Evolutionary conservation across 2,888 invertebrate species (phyloP).

Genomic region (Chorisops tibialis): DNA sequence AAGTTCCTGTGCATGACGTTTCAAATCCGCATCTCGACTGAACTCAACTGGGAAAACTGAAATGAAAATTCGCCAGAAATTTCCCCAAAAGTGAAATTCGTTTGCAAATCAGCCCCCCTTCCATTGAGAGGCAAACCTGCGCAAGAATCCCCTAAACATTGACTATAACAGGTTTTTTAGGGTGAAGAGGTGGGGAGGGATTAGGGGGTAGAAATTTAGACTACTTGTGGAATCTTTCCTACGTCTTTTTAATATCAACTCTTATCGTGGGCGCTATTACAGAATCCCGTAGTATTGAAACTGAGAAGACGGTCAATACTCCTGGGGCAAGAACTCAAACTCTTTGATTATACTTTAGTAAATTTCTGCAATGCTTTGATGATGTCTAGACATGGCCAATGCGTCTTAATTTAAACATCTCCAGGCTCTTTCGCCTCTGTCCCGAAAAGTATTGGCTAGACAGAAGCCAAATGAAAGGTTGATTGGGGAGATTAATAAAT

Average conservation of each 20-base stretch:
- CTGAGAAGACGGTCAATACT: neutral
- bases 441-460: too few species aligned
- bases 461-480: too few species aligned
- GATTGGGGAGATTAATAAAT: too few species aligned
- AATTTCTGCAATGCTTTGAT: slow-evolving; percentile 16
- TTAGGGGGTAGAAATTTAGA: neutral
- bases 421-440: neutral
- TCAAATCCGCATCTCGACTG: slow-evolving; percentile 26
- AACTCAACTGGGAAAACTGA: slow-evolving; percentile 7
- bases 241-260: neutral
- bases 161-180: neutral
- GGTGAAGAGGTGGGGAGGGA: neutral
- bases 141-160: neutral
- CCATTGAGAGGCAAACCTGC: neutral
- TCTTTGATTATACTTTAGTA: slow-evolving; percentile 7
- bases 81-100: neutral
- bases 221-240: slow-evolving; percentile 6
- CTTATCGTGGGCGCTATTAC: neutral
- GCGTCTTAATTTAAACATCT: neutral
- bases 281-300: too few species aligned
- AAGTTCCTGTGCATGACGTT: slow-evolving; percentile 8
- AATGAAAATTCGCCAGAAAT: neutral
- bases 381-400: slow-evolving; percentile 14
- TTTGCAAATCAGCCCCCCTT: too few species aligned
- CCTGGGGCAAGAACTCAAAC: neutral